These are phyloP conservation scores for Leptogaster cylindrica DNA, from an alignment of 2,888 invertebrate species.

Conservation along the genomic window DNA sequence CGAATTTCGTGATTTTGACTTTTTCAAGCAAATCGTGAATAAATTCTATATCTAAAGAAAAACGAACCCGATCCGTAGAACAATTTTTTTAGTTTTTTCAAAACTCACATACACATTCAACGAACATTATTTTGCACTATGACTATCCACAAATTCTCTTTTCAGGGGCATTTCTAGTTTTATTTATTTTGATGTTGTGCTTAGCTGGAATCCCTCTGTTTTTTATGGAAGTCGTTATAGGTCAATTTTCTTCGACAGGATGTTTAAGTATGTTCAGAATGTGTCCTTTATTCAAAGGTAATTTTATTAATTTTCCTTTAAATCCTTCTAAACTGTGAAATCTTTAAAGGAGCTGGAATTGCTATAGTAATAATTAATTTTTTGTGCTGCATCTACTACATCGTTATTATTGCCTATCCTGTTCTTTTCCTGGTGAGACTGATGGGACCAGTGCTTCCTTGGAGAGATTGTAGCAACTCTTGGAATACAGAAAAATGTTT, in stretches of 20 bases:
- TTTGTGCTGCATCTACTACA: conserved; percentile 83
- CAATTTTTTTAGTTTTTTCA: too few species aligned
- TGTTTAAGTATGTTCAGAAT: conserved; percentile 82
- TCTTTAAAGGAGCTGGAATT: conserved; percentile 78
- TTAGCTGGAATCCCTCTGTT: conserved; percentile 87
- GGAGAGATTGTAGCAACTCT: conserved; percentile 76
- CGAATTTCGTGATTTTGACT: too few species aligned
- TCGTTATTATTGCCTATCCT: conserved; percentile 85
- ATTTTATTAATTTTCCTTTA: background rate
- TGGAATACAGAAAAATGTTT: conserved; percentile 84
- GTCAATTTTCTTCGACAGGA: conserved; percentile 84
- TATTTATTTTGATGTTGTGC: conserved; percentile 64
- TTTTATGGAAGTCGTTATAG: conserved; percentile 84
- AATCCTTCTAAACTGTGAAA: background rate
- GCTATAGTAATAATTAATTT: conserved; percentile 81
- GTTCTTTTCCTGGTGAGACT: conserved; percentile 75
- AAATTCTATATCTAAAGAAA: too few species aligned
- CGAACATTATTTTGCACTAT: too few species aligned
- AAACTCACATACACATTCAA: too few species aligned
- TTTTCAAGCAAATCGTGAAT: too few species aligned
- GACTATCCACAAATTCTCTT: too few species aligned
- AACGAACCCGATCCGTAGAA: too few species aligned
- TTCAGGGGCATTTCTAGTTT: conserved; percentile 67
- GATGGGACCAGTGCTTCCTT: conserved; percentile 72
- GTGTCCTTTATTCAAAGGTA: conserved; percentile 86